These are phyloP conservation scores for Dolichoris vasculosae DNA, from an alignment of 1,140 invertebrate species.

Conservation along the genomic window DNA sequence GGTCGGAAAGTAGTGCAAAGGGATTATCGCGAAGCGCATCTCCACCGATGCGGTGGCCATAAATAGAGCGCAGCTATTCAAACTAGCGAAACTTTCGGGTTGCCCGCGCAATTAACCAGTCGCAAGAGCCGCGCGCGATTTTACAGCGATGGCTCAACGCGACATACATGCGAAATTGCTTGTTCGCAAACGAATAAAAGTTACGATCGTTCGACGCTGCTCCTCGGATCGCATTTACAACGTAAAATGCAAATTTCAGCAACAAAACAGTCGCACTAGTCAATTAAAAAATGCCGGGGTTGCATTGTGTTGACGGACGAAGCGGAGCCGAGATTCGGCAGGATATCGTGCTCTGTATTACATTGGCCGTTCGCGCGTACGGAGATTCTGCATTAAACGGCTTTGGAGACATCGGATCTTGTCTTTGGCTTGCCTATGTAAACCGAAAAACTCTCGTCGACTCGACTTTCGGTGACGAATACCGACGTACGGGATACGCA, in stretches of 20 bases:
- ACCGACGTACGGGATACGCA: no score
- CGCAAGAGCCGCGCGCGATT: constrained; percentile 14
- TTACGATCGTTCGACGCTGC: background rate
- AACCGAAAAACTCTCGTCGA: no score
- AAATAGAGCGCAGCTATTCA: constrained; percentile 18
- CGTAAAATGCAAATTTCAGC: constrained; percentile 31
- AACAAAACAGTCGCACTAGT: background rate
- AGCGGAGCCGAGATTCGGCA: background rate
- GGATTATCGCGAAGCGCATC: background rate
- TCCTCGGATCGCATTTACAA: background rate
- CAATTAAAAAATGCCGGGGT: background rate
- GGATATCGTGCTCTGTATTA: background rate
- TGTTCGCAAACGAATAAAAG: constrained; percentile 39
- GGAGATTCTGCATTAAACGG: background rate
- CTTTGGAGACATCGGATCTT: no score
- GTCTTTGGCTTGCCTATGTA: no score
- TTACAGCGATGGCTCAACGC: background rate
- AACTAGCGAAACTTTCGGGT: constrained; percentile 20
- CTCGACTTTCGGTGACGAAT: no score
- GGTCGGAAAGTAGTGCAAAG: background rate
- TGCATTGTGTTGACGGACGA: background rate
- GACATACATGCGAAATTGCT: constrained; percentile 26
- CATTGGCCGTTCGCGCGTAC: background rate
- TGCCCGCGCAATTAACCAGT: constrained; percentile 30
- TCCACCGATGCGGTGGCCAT: background rate